A percentile compares a stretch with the other conserved stretches of the same genome.
These are phyloP conservation scores for Amaurobius ferox DNA, from an alignment of 2,888 invertebrate species.

Conservation along the genomic window DNA sequence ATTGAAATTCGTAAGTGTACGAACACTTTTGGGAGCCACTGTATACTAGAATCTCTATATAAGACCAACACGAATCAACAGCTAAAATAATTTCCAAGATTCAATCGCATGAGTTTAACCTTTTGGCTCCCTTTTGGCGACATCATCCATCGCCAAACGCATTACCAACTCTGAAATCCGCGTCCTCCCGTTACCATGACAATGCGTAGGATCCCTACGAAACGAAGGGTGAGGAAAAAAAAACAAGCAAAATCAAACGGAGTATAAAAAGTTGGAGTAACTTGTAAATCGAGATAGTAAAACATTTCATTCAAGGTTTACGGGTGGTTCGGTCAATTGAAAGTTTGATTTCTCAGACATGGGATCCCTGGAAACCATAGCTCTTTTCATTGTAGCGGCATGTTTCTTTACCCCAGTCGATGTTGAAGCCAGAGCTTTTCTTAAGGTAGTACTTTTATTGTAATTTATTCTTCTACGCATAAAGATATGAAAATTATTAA, in stretches of 20 bases:
- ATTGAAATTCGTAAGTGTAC: too few species aligned
- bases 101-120: too few species aligned
- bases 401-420: constrained; percentile 33
- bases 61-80: too few species aligned
- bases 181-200: constrained; percentile 41
- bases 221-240: constrained; percentile 10
- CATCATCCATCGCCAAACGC: constrained; percentile 1
- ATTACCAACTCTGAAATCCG: constrained; percentile 24
- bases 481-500: too few species aligned
- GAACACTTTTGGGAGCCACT: too few species aligned
- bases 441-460: constrained; percentile 34
- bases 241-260: constrained; percentile 28
- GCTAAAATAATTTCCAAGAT: too few species aligned
- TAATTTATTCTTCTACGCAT: too few species aligned
- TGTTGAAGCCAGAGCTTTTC: constrained; percentile 48
- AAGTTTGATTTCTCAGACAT: constrained; percentile 11
- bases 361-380: constrained; percentile 40
- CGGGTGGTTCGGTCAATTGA: neutral
- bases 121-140: too few species aligned
- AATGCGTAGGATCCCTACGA: constrained; percentile 21
- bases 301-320: neutral
- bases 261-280: constrained; percentile 41
- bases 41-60: too few species aligned
- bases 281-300: neutral
- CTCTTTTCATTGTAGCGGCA: constrained; percentile 27